Evolutionary conservation across 2,113 vertebrate species (phyloP).

Genomic region (Dasyurus viverrinus): DNA sequence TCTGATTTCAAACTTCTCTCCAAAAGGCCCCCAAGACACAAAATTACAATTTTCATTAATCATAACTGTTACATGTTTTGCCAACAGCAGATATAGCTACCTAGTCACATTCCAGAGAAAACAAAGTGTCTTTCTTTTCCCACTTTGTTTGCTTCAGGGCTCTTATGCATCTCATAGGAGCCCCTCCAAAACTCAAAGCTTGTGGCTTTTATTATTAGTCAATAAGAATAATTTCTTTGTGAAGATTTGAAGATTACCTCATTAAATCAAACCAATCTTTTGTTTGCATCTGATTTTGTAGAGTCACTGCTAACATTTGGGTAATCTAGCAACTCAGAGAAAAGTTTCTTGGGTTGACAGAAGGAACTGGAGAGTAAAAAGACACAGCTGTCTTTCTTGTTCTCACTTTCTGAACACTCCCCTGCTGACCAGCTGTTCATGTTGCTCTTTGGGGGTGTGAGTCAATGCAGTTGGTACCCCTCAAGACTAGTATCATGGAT

Average conservation of each 20-base stretch:
- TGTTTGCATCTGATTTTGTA: background rate
- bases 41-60: conserved; percentile 1
- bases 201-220: background rate
- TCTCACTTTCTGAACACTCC: background rate
- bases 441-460: background rate
- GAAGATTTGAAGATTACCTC: background rate
- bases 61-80: background rate
- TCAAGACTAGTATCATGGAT: background rate
- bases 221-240: background rate
- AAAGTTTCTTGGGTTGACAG: background rate
- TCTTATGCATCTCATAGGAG: background rate
- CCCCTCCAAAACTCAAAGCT: background rate
- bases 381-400: background rate
- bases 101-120: background rate
- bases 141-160: background rate
- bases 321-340: background rate
- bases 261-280: background rate
- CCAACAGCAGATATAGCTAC: background rate
- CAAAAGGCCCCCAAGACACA: background rate
- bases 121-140: background rate
- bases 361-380: background rate
- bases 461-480: background rate
- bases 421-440: background rate
- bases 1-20: background rate
- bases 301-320: background rate